A percentile compares a stretch with the other conserved stretches of the same genome.
These are phyloP conservation scores for Podilymbus podiceps DNA, from an alignment of 2,113 vertebrate species.

Conservation along the genomic window DNA sequence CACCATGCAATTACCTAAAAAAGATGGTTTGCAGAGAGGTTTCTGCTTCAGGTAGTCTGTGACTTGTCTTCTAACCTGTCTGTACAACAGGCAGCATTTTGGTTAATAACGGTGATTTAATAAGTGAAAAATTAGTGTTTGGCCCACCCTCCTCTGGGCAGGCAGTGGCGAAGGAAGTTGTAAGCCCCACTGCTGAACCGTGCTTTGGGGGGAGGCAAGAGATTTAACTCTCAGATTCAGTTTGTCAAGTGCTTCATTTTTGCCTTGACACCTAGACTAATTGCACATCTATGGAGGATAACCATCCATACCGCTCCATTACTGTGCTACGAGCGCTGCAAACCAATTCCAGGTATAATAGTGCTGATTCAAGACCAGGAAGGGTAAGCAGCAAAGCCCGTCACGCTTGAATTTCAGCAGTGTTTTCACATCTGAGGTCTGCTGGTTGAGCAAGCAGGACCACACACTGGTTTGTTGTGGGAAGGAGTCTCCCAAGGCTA, in stretches of 20 bases:
- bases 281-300: not conserved
- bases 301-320: not conserved
- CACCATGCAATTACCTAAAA: not conserved
- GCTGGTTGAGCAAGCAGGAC: not conserved
- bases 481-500: not conserved
- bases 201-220: not conserved
- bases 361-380: not conserved
- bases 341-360: not conserved
- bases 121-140: not conserved
- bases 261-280: not conserved
- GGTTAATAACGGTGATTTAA: not conserved
- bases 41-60: not conserved
- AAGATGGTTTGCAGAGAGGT: not conserved
- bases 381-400: not conserved
- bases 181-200: rapidly evolving
- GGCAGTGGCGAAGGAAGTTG: not conserved
- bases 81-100: not conserved
- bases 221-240: not conserved
- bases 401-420: not conserved
- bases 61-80: not conserved
- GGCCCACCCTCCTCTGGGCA: not conserved
- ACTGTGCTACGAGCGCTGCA: not conserved
- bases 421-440: not conserved
- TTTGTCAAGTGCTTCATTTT: not conserved
- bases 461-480: not conserved